A percentile compares a stretch with the other conserved stretches of the same genome.
These are phyloP conservation scores for Lepetodrilus schrolli DNA, from an alignment of 2,888 invertebrate genomes.

Conservation along the genomic window DNA sequence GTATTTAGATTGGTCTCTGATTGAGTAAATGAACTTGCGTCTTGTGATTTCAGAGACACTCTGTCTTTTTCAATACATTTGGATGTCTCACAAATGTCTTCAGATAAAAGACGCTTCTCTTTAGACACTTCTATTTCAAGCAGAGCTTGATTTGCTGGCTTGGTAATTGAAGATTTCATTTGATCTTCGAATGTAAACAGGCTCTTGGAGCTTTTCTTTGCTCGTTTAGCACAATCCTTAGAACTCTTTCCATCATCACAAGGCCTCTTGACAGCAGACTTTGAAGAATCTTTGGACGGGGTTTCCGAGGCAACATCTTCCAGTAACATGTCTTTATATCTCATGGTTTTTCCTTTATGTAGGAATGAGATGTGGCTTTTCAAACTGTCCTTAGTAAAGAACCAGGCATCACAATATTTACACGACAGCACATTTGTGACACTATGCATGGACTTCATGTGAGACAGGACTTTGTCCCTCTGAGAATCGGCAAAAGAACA, in stretches of 20 bases:
- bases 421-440: constrained; percentile 3
- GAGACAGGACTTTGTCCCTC: neutral
- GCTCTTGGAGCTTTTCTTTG: neutral
- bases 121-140: neutral
- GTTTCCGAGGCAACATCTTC: neutral
- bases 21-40: neutral
- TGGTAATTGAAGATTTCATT: too few relatives aligned
- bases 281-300: neutral
- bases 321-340: neutral
- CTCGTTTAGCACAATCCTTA: neutral
- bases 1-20: neutral
- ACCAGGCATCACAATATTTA: constrained; percentile 2
- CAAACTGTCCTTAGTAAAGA: neutral
- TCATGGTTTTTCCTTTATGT: constrained; percentile 6
- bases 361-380: constrained; percentile 22
- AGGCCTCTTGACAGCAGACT: neutral
- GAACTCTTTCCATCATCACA: neutral
- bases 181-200: too few relatives aligned
- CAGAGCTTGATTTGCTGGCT: neutral
- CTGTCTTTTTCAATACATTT: neutral
- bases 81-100: too few relatives aligned
- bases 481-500: neutral
- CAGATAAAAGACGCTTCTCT: neutral
- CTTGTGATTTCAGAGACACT: neutral
- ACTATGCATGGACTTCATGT: constrained; percentile 9